Evolutionary conservation across 2,888 invertebrate species (phyloP).

Genomic region (Scaeva pyrastri): DNA sequence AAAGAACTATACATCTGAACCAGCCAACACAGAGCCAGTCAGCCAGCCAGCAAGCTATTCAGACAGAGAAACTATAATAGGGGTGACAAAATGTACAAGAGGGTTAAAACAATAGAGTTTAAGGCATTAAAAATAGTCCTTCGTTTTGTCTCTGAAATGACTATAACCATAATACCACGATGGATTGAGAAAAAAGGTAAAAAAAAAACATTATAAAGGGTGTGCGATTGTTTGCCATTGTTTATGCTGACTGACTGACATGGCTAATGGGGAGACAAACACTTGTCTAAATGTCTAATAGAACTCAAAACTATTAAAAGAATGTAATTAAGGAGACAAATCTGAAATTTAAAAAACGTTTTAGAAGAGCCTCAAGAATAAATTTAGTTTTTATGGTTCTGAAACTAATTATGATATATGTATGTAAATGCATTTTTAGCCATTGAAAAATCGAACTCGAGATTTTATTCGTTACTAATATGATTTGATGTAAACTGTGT

Average conservation of each 20-base stretch:
- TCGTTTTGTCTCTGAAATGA: constrained; percentile 57
- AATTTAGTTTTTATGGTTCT: neutral
- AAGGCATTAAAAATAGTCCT: constrained; percentile 70
- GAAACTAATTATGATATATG: neutral
- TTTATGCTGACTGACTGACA: constrained; percentile 56
- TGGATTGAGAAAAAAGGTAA: constrained; percentile 21
- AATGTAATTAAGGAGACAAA: constrained; percentile 36
- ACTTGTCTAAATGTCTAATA: constrained; percentile 67
- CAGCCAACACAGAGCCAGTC: constrained; percentile 45
- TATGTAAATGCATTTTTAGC: neutral
- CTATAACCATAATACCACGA: constrained; percentile 56
- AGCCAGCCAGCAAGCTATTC: constrained; percentile 14
- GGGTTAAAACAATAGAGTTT: constrained; percentile 68
- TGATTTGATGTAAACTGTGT: no score
- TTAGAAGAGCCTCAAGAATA: constrained; percentile 1
- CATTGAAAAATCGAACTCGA: no score
- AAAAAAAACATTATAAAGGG: constrained; percentile 22
- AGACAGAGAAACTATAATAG: constrained; percentile 30
- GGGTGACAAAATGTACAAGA: constrained; percentile 62
- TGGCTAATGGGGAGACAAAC: constrained; percentile 64
- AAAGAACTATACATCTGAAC: constrained; percentile 31
- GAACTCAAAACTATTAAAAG: constrained; percentile 39
- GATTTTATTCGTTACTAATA: no score
- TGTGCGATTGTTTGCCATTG: constrained; percentile 59
- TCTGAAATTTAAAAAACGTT: neutral